A percentile compares a stretch with the other conserved stretches of the same genome.
These are phyloP conservation scores for Pipistrellus nathusii DNA, from an alignment of 2,797 vertebrate genomes.

Conservation along the genomic window DNA sequence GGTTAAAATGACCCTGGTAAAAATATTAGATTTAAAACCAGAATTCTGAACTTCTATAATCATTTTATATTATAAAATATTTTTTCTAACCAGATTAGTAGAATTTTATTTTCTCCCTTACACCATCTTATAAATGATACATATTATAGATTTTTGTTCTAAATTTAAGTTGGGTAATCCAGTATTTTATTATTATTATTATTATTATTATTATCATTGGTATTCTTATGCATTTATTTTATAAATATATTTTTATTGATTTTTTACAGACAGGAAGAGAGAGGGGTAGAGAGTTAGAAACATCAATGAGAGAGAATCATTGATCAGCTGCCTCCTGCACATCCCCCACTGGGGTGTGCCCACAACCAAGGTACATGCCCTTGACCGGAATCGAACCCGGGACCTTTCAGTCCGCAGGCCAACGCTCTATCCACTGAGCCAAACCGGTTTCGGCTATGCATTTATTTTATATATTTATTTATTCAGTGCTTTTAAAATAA, in stretches of 20 bases:
- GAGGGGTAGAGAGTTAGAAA: too few relatives aligned
- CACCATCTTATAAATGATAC: not conserved
- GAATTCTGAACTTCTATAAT: not conserved
- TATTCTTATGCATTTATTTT: not conserved
- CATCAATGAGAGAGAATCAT: too few relatives aligned
- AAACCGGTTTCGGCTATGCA: too few relatives aligned
- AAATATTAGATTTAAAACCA: constrained; percentile 36
- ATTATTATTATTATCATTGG: not conserved
- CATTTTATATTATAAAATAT: not conserved
- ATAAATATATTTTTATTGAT: too few relatives aligned
- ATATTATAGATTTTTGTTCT: constrained; percentile 11
- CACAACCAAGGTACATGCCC: too few relatives aligned
- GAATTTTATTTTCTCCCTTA: constrained; percentile 19
- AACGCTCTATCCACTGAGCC: too few relatives aligned
- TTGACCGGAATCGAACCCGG: too few relatives aligned
- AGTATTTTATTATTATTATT: constrained; percentile 15
- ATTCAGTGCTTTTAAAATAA: not conserved
- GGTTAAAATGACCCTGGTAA: not conserved
- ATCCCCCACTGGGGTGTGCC: too few relatives aligned
- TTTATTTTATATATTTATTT: not conserved
- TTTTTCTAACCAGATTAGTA: constrained; percentile 10
- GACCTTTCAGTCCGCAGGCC: too few relatives aligned
- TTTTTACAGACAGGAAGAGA: too few relatives aligned
- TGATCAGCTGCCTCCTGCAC: too few relatives aligned
- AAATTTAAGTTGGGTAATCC: constrained; percentile 44